These are phyloP conservation scores for Xestia ashworthii DNA, from an alignment of 2,888 invertebrate genomes.

Conservation along the genomic window DNA sequence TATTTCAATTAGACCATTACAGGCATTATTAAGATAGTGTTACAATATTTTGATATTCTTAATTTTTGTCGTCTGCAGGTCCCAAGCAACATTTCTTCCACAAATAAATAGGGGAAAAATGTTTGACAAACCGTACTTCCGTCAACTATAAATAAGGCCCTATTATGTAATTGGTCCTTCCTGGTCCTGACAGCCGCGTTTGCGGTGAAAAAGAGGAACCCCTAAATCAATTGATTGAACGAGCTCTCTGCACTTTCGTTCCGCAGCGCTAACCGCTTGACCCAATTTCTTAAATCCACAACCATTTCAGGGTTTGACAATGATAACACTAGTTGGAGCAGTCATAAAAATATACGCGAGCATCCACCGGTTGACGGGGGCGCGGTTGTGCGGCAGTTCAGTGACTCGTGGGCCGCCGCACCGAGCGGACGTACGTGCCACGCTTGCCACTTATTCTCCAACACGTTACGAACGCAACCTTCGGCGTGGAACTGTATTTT, in stretches of 20 bases:
- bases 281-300: constrained; percentile 84
- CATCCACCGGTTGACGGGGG: constrained; percentile 78
- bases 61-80: background rate
- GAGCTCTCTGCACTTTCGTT: constrained; percentile 53
- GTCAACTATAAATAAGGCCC: constrained; percentile 23
- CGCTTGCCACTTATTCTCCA: constrained; percentile 63
- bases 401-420: constrained; percentile 84
- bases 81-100: background rate
- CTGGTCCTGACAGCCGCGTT: constrained; percentile 38
- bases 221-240: constrained; percentile 49
- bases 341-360: constrained; percentile 82
- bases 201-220: constrained; percentile 34
- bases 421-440: constrained; percentile 74
- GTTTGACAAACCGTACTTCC: background rate
- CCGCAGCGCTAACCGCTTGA: constrained; percentile 75
- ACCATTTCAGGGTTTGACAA: constrained; percentile 84
- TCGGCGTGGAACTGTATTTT: constrained; percentile 73
- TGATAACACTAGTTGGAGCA: constrained; percentile 82
- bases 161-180: constrained; percentile 30
- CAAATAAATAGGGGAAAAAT: background rate
- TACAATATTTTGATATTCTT: background rate
- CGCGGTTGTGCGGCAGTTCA: constrained; percentile 83
- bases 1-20: background rate
- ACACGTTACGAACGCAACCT: constrained; percentile 70
- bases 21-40: background rate